Evolutionary conservation across 2,113 vertebrate genomes (phyloP).

Genomic region (Centrocercus urophasianus): DNA sequence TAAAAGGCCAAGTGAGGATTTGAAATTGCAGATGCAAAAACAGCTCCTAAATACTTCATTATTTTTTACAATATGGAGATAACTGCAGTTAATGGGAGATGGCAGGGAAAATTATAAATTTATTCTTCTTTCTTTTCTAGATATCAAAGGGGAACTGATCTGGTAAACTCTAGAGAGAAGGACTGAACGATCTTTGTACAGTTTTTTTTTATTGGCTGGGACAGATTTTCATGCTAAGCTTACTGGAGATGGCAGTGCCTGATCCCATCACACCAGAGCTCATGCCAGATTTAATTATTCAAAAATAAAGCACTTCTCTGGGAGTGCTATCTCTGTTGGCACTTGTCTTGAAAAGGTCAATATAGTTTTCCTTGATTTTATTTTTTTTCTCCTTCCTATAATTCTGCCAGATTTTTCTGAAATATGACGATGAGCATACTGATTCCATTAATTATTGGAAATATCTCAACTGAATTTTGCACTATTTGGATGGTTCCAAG

Average conservation of each 20-base stretch:
- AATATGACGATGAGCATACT: background rate
- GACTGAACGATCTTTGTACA: background rate
- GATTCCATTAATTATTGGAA: background rate
- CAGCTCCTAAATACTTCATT: background rate
- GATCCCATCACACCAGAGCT: slow-evolving; percentile 37
- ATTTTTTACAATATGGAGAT: background rate
- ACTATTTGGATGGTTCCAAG: background rate
- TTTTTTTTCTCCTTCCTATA: background rate
- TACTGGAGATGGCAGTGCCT: slow-evolving; percentile 38
- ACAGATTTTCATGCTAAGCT: slow-evolving; percentile 50
- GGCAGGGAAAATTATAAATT: background rate
- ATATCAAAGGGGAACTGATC: background rate
- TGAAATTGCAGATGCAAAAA: background rate
- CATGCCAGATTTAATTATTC: slow-evolving; percentile 56
- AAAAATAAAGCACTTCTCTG: slow-evolving; percentile 38
- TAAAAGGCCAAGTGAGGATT: background rate
- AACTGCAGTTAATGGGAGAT: background rate
- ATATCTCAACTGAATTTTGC: background rate
- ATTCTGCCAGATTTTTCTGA: background rate
- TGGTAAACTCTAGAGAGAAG: background rate
- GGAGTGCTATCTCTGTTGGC: slow-evolving; percentile 10
- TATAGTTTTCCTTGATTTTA: background rate
- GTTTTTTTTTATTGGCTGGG: background rate
- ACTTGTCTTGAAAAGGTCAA: slow-evolving; percentile 49
- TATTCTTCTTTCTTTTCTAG: background rate